A percentile compares a stretch with the other conserved stretches of the same genome.
phyloP scores from a whole-genome alignment of 2,797 vertebrate genomes.

The Lerista edwardsae region DNA sequence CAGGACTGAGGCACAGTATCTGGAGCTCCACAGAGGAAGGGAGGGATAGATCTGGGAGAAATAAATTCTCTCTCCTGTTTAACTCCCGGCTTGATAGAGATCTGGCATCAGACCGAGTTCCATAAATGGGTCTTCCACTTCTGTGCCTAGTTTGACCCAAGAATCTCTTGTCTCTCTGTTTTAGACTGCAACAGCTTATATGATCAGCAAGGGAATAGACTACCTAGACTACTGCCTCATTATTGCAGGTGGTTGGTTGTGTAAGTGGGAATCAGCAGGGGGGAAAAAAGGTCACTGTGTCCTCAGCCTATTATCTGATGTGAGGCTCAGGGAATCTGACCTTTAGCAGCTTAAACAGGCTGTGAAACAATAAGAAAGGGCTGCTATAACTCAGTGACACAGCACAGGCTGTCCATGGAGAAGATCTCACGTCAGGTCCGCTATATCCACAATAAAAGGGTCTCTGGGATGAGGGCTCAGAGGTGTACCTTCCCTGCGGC shows the following conservation, averaged over 20 bases:
- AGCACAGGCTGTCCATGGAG: not conserved
- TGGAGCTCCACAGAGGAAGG: too few relatives aligned
- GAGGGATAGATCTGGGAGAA: too few relatives aligned
- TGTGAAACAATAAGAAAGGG: conserved; percentile 45
- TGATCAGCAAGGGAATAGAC: not conserved
- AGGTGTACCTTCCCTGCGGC: too few relatives aligned
- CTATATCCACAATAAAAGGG: too few relatives aligned
- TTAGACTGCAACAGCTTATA: not conserved
- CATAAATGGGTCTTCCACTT: not conserved
- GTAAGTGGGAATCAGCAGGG: not conserved
- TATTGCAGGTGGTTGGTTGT: not conserved
- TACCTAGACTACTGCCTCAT: not conserved
- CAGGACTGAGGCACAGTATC: too few relatives aligned
- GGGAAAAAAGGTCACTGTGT: not conserved
- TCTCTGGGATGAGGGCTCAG: too few relatives aligned
- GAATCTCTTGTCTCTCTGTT: not conserved
- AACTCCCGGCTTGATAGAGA: not conserved
- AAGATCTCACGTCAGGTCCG: not conserved
- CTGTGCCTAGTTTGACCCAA: not conserved
- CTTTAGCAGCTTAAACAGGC: conserved; percentile 46
- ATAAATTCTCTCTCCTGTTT: too few relatives aligned
- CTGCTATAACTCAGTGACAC: not conserved
- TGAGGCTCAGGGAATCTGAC: conserved; percentile 57
- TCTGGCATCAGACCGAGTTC: not conserved
- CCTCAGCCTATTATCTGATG: conserved; percentile 32